phyloP scores from a whole-genome alignment of 2,797 vertebrate species.

The Benthosema pterotum region DNA sequence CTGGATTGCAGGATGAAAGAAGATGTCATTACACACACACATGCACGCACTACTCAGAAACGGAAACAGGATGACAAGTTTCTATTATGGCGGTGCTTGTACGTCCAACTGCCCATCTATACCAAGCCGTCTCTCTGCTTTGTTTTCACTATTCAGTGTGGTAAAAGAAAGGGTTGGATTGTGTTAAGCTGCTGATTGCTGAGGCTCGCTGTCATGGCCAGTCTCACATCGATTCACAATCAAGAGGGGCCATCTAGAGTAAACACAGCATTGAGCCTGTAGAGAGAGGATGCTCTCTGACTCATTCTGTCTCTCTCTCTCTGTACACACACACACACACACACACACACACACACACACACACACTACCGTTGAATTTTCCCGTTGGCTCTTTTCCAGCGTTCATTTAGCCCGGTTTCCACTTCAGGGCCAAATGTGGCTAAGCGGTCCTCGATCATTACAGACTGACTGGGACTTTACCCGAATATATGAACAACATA shows the following conservation, averaged over 20 bases:
- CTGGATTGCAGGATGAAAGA: no score
- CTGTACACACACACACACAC: background rate
- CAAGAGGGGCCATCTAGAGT: conserved; percentile 43
- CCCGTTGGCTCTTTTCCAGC: conserved; percentile 71
- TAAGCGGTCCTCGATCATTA: conserved; percentile 34
- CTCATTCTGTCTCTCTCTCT: conserved; percentile 39
- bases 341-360: background rate
- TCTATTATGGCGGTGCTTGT: no score
- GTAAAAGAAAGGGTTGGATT: conserved; percentile 19
- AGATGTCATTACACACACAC: no score
- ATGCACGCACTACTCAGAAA: no score
- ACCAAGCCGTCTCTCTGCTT: conserved; percentile 4
- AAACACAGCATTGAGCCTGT: conserved; percentile 44
- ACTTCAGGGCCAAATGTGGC: background rate
- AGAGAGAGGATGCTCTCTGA: conserved; percentile 55
- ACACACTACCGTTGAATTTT: conserved; percentile 59
- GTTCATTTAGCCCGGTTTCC: conserved; percentile 28
- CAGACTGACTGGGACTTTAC: no score
- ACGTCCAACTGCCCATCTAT: background rate
- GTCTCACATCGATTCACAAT: conserved; percentile 36
- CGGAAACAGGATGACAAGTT: no score
- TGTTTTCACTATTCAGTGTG: conserved; percentile 18
- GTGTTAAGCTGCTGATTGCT: conserved; percentile 23
- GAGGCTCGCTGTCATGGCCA: conserved; percentile 28
- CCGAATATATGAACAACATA: no score